Conservation (phyloP, 2,888 invertebrate species). For the Acanthosoma haemorrhoidale region DNA sequence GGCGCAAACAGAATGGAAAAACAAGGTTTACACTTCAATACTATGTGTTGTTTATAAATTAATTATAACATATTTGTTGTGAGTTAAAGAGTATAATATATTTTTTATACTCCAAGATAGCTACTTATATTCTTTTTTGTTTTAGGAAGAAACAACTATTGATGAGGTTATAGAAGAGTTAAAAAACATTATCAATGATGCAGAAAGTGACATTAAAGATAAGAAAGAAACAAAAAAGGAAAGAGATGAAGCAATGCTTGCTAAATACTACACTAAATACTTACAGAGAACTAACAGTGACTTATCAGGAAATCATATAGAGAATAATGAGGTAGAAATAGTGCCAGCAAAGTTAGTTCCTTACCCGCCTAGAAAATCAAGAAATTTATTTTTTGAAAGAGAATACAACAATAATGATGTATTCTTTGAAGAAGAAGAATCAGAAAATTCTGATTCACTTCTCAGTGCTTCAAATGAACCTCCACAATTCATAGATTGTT, state of each 20-base stretch:
- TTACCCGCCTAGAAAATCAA: constrained; percentile 71
- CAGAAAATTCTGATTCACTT: constrained; percentile 61
- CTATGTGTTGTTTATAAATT: too few species aligned
- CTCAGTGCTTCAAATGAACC: constrained; percentile 54
- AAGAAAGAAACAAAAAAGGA: constrained; percentile 37
- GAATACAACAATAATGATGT: constrained; percentile 43
- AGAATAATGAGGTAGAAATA: constrained; percentile 51
- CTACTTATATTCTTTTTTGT: too few species aligned
- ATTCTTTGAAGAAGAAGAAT: constrained; percentile 49
- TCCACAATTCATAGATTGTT: background rate
- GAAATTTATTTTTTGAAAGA: constrained; percentile 59
- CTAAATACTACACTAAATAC: constrained; percentile 38
- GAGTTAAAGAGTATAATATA: too few species aligned
- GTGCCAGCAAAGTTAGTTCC: constrained; percentile 72
- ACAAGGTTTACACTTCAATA: too few species aligned
- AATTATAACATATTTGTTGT: too few species aligned
- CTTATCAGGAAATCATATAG: background rate
- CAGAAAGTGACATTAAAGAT: constrained; percentile 59
- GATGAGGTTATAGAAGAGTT: constrained; percentile 83
- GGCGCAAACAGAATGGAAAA: too few species aligned
- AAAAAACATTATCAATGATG: constrained; percentile 77
- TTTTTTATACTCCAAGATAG: too few species aligned
- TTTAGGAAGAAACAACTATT: constrained; percentile 70
- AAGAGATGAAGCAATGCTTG: constrained; percentile 39
- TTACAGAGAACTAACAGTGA: constrained; percentile 29